phyloP scores from a whole-genome alignment of 1,140 invertebrate genomes.

The Drosophila orena region DNA sequence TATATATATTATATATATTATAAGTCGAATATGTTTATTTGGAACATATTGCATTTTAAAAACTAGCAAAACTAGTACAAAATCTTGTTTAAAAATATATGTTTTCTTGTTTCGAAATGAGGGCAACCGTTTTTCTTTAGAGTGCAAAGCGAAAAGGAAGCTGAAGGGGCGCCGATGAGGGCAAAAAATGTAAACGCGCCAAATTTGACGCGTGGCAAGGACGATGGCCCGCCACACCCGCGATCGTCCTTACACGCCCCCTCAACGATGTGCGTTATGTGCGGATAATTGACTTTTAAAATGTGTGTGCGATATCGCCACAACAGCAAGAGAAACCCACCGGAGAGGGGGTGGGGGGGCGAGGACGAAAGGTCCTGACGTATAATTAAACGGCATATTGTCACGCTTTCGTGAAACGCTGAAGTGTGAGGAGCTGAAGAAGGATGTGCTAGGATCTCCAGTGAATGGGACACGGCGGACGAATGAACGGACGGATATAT shows the following conservation, averaged over 20 bases:
- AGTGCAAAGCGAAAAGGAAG: slow-evolving; percentile 23
- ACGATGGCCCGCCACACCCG: slow-evolving; percentile 19
- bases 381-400: slow-evolving; percentile 83
- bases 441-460: slow-evolving; percentile 5
- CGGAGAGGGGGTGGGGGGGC: not conserved
- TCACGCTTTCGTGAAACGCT: slow-evolving; percentile 68
- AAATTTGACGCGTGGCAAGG: slow-evolving; percentile 77
- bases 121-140: slow-evolving; percentile 4
- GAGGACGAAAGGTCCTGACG: slow-evolving; percentile 59
- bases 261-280: slow-evolving; percentile 80
- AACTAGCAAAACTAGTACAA: too few relatives aligned
- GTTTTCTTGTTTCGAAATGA: too few relatives aligned
- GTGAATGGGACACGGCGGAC: not conserved
- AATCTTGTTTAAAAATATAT: too few relatives aligned
- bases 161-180: slow-evolving; percentile 33
- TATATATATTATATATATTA: too few relatives aligned
- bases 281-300: slow-evolving; percentile 83
- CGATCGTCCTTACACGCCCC: slow-evolving; percentile 16
- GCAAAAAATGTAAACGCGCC: slow-evolving; percentile 55
- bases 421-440: slow-evolving; percentile 18
- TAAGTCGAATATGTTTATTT: too few relatives aligned
- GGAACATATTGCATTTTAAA: too few relatives aligned
- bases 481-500: slow-evolving; percentile 3
- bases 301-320: slow-evolving; percentile 78
- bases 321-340: slow-evolving; percentile 46